Conservation (phyloP, 1,140 invertebrate species). For the Geopemphigus sp. region DNA sequence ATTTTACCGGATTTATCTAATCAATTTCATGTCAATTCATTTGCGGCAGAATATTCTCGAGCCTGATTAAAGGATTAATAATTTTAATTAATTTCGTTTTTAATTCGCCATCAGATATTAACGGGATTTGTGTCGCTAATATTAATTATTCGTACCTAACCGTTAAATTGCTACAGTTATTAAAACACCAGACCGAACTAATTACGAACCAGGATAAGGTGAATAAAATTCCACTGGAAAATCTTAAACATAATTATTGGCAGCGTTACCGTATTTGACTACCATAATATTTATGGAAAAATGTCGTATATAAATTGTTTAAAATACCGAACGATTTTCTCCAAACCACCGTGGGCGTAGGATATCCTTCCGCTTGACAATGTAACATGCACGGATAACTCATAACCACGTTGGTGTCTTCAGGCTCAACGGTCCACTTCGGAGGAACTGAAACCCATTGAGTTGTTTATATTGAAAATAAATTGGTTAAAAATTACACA, state of each 20-base stretch:
- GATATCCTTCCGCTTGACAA: conserved; percentile 89
- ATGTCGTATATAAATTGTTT: not conserved
- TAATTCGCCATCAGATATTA: too few species aligned
- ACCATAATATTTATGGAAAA: not conserved
- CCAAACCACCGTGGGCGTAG: conserved; percentile 84
- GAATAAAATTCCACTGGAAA: not conserved
- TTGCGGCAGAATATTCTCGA: too few species aligned
- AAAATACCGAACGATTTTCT: conserved; percentile 72
- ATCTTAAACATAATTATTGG: not conserved
- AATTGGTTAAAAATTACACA: not conserved
- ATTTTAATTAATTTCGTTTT: too few species aligned
- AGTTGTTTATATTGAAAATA: not conserved
- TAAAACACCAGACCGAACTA: not conserved
- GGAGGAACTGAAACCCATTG: conserved; percentile 70
- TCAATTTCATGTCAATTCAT: too few species aligned
- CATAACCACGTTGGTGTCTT: conserved; percentile 80
- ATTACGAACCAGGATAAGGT: not conserved
- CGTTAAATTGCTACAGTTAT: not conserved
- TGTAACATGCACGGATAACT: conserved; percentile 79
- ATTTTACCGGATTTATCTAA: too few species aligned
- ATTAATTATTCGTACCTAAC: not conserved
- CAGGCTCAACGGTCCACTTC: conserved; percentile 84
- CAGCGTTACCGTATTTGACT: not conserved
- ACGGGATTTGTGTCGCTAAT: too few species aligned
- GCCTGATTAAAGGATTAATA: too few species aligned